A percentile compares a stretch with the other conserved stretches of the same genome.
Conservation (phyloP, 1,140 invertebrate genomes). For the Arion vulgaris region DNA sequence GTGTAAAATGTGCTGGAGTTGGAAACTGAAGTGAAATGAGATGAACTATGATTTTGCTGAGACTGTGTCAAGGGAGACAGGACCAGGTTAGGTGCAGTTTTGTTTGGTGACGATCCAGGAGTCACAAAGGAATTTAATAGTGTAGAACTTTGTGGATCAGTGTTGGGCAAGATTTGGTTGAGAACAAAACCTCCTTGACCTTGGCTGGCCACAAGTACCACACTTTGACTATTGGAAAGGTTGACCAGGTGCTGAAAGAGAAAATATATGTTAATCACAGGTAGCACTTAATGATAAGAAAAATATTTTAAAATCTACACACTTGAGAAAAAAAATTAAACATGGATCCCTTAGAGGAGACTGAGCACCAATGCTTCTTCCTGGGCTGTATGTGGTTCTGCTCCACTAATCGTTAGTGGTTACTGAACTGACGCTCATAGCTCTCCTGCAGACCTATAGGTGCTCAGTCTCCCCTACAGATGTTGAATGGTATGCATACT, state of each 20-base stretch:
- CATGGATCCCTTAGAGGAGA: too few species aligned
- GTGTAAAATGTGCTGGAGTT: not conserved
- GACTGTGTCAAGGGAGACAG: not conserved
- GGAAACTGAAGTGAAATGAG: not conserved
- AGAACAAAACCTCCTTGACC: constrained; percentile 40
- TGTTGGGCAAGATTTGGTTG: constrained; percentile 35
- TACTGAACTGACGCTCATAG: too few species aligned
- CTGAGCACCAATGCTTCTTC: constrained; percentile 34
- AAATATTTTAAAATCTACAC: too few species aligned
- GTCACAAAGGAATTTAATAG: not conserved
- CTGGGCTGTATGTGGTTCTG: too few species aligned
- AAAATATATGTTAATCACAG: too few species aligned
- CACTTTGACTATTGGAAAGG: constrained; percentile 9
- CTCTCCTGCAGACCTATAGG: too few species aligned
- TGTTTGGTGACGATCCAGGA: not conserved
- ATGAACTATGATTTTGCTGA: not conserved
- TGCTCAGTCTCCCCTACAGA: too few species aligned
- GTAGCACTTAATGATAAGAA: too few species aligned
- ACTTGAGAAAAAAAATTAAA: too few species aligned
- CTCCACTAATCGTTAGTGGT: too few species aligned
- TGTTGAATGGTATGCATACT: too few species aligned
- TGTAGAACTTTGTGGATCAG: not conserved
- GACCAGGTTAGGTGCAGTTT: not conserved
- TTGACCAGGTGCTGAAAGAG: too few species aligned
- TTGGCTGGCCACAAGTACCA: constrained; percentile 45